phyloP scores from a whole-genome alignment of 1,140 invertebrate species.

The Calephelis nemesis region DNA sequence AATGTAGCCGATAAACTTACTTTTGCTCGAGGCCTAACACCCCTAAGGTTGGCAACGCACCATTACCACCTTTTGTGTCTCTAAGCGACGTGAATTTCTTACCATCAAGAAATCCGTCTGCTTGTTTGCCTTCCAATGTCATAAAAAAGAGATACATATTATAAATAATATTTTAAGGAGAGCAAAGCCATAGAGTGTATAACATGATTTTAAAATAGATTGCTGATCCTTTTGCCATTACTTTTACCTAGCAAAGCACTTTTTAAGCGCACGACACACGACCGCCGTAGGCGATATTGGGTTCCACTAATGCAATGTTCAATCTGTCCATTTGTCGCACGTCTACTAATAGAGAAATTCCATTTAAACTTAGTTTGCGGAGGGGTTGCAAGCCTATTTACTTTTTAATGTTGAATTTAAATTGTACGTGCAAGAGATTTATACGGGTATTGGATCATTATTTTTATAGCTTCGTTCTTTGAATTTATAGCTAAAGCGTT shows the following conservation, averaged over 20 bases:
- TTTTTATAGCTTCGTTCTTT: conserved; percentile 41
- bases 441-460: conserved; percentile 38
- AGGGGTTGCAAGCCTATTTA: conserved; percentile 40
- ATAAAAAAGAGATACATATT: too few species aligned
- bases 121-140: too few species aligned
- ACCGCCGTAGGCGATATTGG: conserved; percentile 45
- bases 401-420: conserved; percentile 50
- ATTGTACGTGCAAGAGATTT: conserved; percentile 35
- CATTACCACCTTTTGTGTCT: too few species aligned
- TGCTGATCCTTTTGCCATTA: conserved; percentile 4
- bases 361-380: conserved; percentile 49
- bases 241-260: conserved; percentile 24
- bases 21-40: too few species aligned
- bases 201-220: neutral
- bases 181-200: neutral
- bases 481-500: conserved; percentile 36
- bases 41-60: too few species aligned
- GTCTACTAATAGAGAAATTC: conserved; percentile 60
- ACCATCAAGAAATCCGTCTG: too few species aligned
- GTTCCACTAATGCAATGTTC: conserved; percentile 57
- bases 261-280: conserved; percentile 40
- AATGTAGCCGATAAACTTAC: too few species aligned
- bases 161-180: neutral
- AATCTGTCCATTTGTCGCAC: conserved; percentile 59
- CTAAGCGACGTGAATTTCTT: too few species aligned